A percentile compares a stretch with the other conserved stretches of the same genome.
phyloP scores from a whole-genome alignment of 2,113 vertebrate genomes.

The Ornithorhynchus anatinus region DNA sequence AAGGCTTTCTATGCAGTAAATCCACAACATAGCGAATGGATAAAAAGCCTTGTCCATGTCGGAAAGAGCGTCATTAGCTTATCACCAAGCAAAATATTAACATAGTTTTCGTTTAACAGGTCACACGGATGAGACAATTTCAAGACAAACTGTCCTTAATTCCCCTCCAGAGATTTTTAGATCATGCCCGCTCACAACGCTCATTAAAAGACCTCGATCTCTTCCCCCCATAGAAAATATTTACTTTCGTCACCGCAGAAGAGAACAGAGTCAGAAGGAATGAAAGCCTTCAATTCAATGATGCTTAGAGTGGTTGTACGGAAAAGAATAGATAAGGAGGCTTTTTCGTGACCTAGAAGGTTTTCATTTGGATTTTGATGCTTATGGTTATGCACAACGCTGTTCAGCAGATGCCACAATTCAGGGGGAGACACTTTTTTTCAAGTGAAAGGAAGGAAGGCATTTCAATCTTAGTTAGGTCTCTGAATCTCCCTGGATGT shows the following conservation, averaged over 20 bases:
- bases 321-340: background rate
- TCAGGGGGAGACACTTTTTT: background rate
- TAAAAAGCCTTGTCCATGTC: constrained; percentile 5
- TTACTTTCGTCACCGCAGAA: constrained; percentile 27
- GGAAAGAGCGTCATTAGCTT: background rate
- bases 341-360: background rate
- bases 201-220: constrained; percentile 15
- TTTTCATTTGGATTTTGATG: background rate
- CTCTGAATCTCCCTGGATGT: background rate
- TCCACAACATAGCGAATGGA: background rate
- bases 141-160: constrained; percentile 26
- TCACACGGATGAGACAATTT: background rate
- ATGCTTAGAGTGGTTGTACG: background rate
- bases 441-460: background rate
- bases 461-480: background rate
- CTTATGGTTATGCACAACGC: too few relatives aligned
- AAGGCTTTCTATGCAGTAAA: too few relatives aligned
- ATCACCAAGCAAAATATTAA: constrained; percentile 41
- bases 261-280: background rate
- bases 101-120: constrained; percentile 4
- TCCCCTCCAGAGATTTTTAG: constrained; percentile 8
- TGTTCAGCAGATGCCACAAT: background rate
- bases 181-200: background rate
- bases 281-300: background rate
- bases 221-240: background rate